Base-by-base conservation (phyloP, 2,113 vertebrate genomes). In the Piaya cayana region DNA sequence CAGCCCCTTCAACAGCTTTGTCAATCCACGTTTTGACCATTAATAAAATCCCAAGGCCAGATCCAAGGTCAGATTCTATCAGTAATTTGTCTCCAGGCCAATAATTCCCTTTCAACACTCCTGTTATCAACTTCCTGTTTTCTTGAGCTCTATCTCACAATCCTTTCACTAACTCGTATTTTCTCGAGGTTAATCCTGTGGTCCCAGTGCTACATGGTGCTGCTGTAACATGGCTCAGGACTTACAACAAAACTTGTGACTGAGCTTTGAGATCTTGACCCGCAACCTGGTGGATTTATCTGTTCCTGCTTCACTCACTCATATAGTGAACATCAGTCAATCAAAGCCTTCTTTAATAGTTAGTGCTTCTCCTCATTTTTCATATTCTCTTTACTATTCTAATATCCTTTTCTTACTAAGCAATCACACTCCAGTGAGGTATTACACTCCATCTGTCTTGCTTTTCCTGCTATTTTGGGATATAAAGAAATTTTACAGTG, bases 311-410 rank as follows among this genome's bases (percentile, higher is more conserved):
- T 72, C 67, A 32, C 53, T 67, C 32, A 16, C 0, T 1, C 32
- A 12, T 43, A 27, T 17, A 30, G 42, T 0, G 0, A 55, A 55
- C 45, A n/a, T n/a, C n/a, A n/a, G 49, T 43, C 53, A 68, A 0
- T 69, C 68, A 90, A 78, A 78, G 39, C 17, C 42, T 65, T 30
- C 71, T 43, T 56, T 36, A 25, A n/a, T 26, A 16, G 32, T 27
- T 65, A 30, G 16, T 50, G 32, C 52, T 72, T 37, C 39, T 50
- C 59, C 18, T 16, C 17, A 3, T 72, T 82, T 77, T 82, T 62
- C 71, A 68, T 68, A 45, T 72, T 37, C 32, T 71, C n/a, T n/a
- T n/a, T 37, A 22, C 58, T 85, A 75, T 52, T 80, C 77, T 67
- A 27, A 45, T 34, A 50, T 34, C 47, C 42, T 34, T 62, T 34